Evolutionary conservation across 2,888 invertebrate species (phyloP), one percentile per base, ranked within the genome.

Genomic region (Luffia ferchaultella): DNA sequence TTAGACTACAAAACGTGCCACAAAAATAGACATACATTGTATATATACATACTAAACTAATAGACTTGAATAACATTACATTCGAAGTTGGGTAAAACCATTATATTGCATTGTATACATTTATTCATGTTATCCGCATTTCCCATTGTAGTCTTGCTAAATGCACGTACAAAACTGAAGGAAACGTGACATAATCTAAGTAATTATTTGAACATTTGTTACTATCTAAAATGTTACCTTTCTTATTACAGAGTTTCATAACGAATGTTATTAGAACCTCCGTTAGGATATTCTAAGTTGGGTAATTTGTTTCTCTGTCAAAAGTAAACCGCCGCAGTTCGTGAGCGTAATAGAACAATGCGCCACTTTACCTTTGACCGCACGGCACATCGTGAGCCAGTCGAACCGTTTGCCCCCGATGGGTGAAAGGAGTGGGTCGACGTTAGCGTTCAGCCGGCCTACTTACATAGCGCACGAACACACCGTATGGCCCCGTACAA

Each of bases 311-410:
- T n/a, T 18, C 30, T 61, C 49, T 52, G 48, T 50, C 42, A 46
- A 17, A 52, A 51, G 30, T 52, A 52, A 52, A 48, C 49, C 19
- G 47, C 47, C 52, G 50, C 49, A 45, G 42, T 50, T 51, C 52
- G 50, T 53, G 20, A 49, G 52, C 44, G 45, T 50, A 30, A 30
- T 30, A 12, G 30, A 46, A 50, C 49, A 53, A 52, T 57, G 62
- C 64, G 61, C 62, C 62, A 62, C 56, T 62, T 69, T 61, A 73
- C 68, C 73, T 76, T 59, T 73, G 72, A 70, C 74, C 72, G 64
- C 59, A 56, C 55, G 48, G 56, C 55, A 48, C 41, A 57, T 63
- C 70, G 70, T 75, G 73, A 66, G 68, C 62, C 60, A 66, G 63
- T 62, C 70, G 72, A 73, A 71, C 71, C 72, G 67, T 69, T 58